Evolutionary conservation across 2,888 invertebrate genomes (phyloP), one percentile per base, ranked within the genome.

Genomic region (Cantharis rufa): DNA sequence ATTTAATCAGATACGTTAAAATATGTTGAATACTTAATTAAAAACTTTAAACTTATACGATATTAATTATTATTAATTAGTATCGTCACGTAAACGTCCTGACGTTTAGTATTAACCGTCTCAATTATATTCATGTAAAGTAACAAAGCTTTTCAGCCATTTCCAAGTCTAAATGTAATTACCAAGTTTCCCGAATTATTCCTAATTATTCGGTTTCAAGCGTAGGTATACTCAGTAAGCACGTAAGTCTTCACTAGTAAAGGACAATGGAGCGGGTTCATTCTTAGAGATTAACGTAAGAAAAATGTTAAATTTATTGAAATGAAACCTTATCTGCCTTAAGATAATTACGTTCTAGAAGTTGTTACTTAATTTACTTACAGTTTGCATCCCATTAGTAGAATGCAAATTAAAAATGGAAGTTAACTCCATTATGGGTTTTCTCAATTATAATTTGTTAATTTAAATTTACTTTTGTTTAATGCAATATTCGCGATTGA

Each of bases 241-340:
- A 76, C 75, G 77, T 76, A 77, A 72, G 76, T 77, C 77, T 70
- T 74, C 72, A 72, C 75, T 78, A 74, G 76, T 69, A 64, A 74
- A 71, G 64, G 74, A 72, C 74, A 75, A 75, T 77, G 77, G 66
- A 77, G 76, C 75, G 77, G 73, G 78, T 48, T 48, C 48, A 74
- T 77, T 78, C 63, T 69, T 62, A 61, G 62, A 75, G 80, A 80
- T 78, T 80, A 80, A 70, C 69, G 72, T 28, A 79, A 80, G 80
- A 80, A 79, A 80, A 79, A 80, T 80, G 80, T 79, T 69, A 75
- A 80, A 80, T 80, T 80, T 80, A 80, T 80, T 80, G 76, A 78
- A 80, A 80, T 79, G 79, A 78, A 79, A 76, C 76, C 77, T 79
- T 76, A 79, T 79, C 80, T 72, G 77, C 68, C 69, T 73, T 63